Percentiles rank a stretch among this genome's conserved stretches.
These are phyloP conservation scores for Catharus ustulatus DNA, from an alignment of 2,797 vertebrate species.

Conservation along the genomic window DNA sequence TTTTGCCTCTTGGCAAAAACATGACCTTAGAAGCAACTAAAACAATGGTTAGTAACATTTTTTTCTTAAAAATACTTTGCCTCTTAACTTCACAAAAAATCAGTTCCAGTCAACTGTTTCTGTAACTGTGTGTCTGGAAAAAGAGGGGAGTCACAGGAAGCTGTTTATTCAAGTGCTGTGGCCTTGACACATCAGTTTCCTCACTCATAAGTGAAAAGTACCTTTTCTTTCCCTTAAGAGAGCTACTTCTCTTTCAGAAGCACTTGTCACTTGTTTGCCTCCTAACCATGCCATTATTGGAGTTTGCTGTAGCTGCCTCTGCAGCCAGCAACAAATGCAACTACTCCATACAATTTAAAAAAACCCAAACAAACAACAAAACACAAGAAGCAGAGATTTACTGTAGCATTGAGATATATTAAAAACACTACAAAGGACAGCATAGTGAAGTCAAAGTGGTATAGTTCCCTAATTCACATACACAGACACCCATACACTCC, in stretches of 20 bases:
- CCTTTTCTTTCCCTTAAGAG: background rate
- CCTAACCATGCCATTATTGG: background rate
- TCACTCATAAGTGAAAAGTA: background rate
- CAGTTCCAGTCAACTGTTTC: background rate
- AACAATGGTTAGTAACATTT: background rate
- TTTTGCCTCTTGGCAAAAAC: background rate
- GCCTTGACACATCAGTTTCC: background rate
- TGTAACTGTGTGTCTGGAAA: background rate
- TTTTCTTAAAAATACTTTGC: background rate
- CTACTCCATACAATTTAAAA: background rate
- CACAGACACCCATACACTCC: accelerated
- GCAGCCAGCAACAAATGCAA: background rate
- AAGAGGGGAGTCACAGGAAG: background rate
- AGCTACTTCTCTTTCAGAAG: background rate
- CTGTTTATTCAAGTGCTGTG: background rate
- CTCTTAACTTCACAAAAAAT: background rate
- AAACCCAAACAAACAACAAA: background rate
- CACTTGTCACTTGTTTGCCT: background rate
- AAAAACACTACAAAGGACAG: background rate
- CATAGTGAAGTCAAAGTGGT: background rate
- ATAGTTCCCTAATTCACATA: background rate
- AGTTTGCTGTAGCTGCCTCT: background rate
- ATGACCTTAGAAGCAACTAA: background rate
- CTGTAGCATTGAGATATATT: background rate
- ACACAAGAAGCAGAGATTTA: background rate